Percentiles rank a stretch among this genome's conserved stretches.
Evolutionary conservation across 2,797 vertebrate species (phyloP).

Genomic region (Apogon hyalosoma): DNA sequence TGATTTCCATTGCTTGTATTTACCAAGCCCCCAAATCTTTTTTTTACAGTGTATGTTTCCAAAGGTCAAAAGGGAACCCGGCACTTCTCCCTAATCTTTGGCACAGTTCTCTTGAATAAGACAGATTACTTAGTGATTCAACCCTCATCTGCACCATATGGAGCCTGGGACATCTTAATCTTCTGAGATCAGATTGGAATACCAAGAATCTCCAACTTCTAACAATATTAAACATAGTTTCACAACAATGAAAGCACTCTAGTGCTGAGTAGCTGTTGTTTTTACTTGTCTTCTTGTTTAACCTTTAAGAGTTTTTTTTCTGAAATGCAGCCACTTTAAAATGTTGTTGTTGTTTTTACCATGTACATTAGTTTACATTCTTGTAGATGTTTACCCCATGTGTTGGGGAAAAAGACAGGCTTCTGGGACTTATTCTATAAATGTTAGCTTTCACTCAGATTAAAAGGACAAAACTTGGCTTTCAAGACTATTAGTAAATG

Average conservation of each 20-base stretch:
- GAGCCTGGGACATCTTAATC: conserved; percentile 54
- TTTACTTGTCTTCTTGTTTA: too few relatives aligned
- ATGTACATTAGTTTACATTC: background rate
- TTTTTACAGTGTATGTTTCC: background rate
- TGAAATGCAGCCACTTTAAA: too few relatives aligned
- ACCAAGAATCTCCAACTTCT: conserved; percentile 16
- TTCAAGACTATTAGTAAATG: conserved; percentile 32
- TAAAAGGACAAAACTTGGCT: background rate
- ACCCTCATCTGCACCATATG: conserved; percentile 18
- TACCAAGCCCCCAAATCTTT: too few relatives aligned
- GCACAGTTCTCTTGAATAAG: conserved; percentile 49
- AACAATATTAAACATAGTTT: background rate
- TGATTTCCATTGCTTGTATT: too few relatives aligned
- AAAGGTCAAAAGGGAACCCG: conserved; percentile 38
- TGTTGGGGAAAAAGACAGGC: background rate
- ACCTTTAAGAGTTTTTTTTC: too few relatives aligned
- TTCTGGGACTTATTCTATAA: background rate
- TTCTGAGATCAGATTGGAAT: conserved; percentile 46
- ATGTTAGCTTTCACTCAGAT: background rate
- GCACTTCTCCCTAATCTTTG: conserved; percentile 39
- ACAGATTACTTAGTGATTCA: conserved; percentile 43
- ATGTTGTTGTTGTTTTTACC: background rate
- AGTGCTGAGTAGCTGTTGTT: too few relatives aligned
- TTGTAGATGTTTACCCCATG: too few relatives aligned
- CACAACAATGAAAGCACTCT: too few relatives aligned